Conservation (phyloP, 2,888 invertebrate species). For the Mesoligia furuncula region DNA sequence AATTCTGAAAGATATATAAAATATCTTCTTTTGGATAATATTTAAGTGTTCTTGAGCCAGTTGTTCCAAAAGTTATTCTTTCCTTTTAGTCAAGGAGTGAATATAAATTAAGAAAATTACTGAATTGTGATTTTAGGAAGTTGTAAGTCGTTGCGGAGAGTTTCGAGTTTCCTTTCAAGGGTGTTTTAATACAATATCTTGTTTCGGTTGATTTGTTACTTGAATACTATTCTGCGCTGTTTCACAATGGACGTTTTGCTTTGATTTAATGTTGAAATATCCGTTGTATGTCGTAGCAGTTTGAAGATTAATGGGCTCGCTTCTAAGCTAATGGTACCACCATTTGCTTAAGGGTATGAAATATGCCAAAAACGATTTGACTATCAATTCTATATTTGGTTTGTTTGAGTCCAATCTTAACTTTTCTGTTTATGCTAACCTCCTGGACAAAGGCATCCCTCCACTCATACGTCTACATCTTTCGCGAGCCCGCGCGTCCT, state of each 20-base stretch:
- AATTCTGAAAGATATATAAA: constrained; percentile 30
- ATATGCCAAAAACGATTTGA: not conserved
- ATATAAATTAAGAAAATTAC: constrained; percentile 58
- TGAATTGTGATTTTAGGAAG: constrained; percentile 57
- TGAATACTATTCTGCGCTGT: constrained; percentile 19
- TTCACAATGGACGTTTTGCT: constrained; percentile 13
- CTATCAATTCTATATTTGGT: not conserved
- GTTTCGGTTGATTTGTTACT: constrained; percentile 45
- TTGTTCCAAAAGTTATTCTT: constrained; percentile 51
- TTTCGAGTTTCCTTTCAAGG: constrained; percentile 43
- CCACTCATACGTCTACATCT: not conserved
- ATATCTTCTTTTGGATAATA: constrained; percentile 40
- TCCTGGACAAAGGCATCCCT: not conserved
- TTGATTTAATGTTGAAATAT: constrained; percentile 22
- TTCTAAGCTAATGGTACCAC: too few species aligned
- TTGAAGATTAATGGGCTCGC: not conserved
- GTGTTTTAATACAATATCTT: constrained; percentile 50
- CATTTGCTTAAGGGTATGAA: not conserved
- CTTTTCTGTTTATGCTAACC: too few species aligned
- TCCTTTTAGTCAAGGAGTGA: constrained; percentile 52
- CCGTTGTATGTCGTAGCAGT: not conserved
- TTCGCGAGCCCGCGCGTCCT: not conserved
- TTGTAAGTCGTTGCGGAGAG: constrained; percentile 36
- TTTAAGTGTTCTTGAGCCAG: constrained; percentile 42
- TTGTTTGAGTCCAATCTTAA: not conserved